These are phyloP conservation scores for Dryadula phaetusa DNA, from an alignment of 2,888 invertebrate genomes.

Conservation along the genomic window DNA sequence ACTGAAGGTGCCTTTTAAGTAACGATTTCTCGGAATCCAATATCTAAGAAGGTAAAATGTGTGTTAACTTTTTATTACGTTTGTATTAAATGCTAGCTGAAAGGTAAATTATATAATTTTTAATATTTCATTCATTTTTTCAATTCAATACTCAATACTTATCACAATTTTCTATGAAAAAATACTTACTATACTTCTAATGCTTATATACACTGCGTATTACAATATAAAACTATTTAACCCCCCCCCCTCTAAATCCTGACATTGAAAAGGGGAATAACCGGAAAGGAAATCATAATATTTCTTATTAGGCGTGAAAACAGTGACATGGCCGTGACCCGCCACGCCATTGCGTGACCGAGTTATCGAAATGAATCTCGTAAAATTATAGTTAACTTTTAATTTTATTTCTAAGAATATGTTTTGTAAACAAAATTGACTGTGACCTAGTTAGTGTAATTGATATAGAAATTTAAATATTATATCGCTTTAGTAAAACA, in stretches of 20 bases:
- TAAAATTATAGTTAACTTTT: slow-evolving; percentile 2
- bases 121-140: too few species aligned
- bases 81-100: too few species aligned
- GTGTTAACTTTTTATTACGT: not conserved
- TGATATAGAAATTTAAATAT: too few species aligned
- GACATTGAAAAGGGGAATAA: slow-evolving; percentile 11
- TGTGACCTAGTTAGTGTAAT: not conserved
- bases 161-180: too few species aligned
- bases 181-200: too few species aligned
- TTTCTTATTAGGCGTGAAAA: slow-evolving; percentile 13
- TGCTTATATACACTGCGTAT: too few species aligned
- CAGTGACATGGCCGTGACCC: slow-evolving; percentile 38
- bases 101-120: too few species aligned
- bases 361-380: slow-evolving; percentile 14
- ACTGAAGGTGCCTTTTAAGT: not conserved
- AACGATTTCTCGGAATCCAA: not conserved
- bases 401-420: slow-evolving; percentile 9
- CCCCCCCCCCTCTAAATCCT: not conserved
- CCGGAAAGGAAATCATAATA: slow-evolving; percentile 17
- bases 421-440: slow-evolving; percentile 11
- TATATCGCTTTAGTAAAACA: too few species aligned
- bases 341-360: slow-evolving; percentile 32
- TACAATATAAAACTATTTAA: too few species aligned
- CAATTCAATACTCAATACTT: too few species aligned
- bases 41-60: not conserved